Conservation (phyloP, 2,797 vertebrate species). For the Anas capensis region DNA sequence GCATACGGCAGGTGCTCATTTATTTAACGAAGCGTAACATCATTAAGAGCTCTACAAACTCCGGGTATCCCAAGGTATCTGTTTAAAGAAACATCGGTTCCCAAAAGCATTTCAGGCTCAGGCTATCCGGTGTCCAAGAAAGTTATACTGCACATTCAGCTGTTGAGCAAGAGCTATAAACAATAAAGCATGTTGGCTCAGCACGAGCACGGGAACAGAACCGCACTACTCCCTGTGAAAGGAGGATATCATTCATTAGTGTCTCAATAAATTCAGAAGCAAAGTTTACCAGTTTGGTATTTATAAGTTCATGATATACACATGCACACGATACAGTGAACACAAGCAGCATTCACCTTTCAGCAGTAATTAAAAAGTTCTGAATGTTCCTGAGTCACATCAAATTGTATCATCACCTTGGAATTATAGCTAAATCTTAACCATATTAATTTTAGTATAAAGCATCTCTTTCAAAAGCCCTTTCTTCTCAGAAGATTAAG, state of each 20-base stretch:
- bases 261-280: not conserved
- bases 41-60: not conserved
- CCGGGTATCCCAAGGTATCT: not conserved
- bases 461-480: not conserved
- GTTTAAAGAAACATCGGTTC: not conserved
- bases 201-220: not conserved
- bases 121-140: not conserved
- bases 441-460: not conserved
- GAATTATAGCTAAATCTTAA: not conserved
- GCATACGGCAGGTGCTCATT: not conserved
- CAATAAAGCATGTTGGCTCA: not conserved
- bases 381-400: not conserved
- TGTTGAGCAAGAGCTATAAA: not conserved
- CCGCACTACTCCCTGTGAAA: not conserved
- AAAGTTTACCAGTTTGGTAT: not conserved
- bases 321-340: not conserved
- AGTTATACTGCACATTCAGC: not conserved
- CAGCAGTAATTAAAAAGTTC: not conserved
- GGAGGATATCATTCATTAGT: not conserved
- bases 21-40: not conserved
- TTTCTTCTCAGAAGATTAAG: not conserved
- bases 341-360: not conserved
- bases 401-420: not conserved
- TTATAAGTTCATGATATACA: not conserved
- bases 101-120: not conserved